A percentile compares a stretch with the other conserved stretches of the same genome.
Evolutionary conservation across 2,113 vertebrate genomes (phyloP).

Genomic region (Casuarius casuarius): DNA sequence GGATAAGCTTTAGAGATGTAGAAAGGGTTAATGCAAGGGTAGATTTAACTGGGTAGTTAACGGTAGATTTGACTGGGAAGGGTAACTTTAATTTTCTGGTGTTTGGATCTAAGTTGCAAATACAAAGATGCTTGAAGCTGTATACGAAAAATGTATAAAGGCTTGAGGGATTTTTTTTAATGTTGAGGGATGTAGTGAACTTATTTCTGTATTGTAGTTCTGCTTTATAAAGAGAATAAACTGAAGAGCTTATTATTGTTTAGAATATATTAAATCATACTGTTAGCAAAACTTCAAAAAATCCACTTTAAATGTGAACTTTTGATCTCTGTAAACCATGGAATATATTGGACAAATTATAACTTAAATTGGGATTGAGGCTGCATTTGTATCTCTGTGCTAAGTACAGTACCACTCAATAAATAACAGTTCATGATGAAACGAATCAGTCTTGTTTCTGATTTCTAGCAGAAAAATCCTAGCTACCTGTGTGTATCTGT

Average conservation of each 20-base stretch:
- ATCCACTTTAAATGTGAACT: not conserved
- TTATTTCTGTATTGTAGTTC: not conserved
- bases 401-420: not conserved
- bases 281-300: not conserved
- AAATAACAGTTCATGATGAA: constrained; percentile 32
- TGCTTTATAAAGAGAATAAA: not conserved
- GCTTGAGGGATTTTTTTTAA: not conserved
- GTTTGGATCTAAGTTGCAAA: not conserved
- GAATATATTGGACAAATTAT: not conserved
- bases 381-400: not conserved
- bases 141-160: accelerated
- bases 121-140: accelerated
- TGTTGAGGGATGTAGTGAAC: not conserved
- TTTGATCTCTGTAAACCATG: not conserved
- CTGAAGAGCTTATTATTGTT: not conserved
- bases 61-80: not conserved
- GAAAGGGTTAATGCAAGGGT: not conserved
- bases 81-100: not conserved
- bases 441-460: constrained; percentile 51
- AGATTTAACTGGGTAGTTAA: no score
- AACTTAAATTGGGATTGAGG: not conserved
- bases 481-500: not conserved
- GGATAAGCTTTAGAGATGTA: not conserved
- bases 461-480: constrained; percentile 7
- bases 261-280: not conserved